Evolutionary conservation across 2,888 invertebrate species (phyloP), one percentile per base, ranked within the genome.

Genomic region (Ditylenchus weischeri): DNA sequence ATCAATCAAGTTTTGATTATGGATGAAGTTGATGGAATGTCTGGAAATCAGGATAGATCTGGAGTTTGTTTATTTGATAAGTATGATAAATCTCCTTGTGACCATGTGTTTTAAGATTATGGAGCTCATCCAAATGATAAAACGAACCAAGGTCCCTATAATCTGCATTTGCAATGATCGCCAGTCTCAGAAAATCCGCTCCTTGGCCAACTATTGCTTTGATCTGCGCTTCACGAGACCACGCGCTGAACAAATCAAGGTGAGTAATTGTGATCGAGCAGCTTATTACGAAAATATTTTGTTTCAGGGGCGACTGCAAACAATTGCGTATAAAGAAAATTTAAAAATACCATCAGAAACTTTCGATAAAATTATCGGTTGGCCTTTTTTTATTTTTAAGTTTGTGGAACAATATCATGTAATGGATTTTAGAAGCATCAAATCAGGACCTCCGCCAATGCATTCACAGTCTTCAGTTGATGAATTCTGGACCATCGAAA

Each of bases 21-120:
- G 98, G 98, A 99, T 82, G 98, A 99, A 87, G 96, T 99, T 0
- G 98, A 99, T 83, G 98, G 98, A 11, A 98, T 99, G 95, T 92
- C 94, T 0, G 96, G 96, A 4, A 98, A 96, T 84, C 93, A 98
- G 84, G 98, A 99, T 84, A 88, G 98, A 77, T 96, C 96, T 29
- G 98, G 98, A 54, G 88, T 98, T 23, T 50, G 76, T 67, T 15
- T 43, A 23, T 48, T 18, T n/a, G 2, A 43, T 8, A 43, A 2
- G 3, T 43, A 11, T 43, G 64, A 15, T n/a, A 6, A 8, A 43
- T 13, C 1, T 43, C 43, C 15, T 10, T 43, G 15, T 43, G 2
- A 43, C 38, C 3, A 69, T 70, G 13, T 19, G 29, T n/a, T 57
- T 70, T 67, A 71, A 80, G 78, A 76, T 83, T 18, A 76, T 93